Conservation (phyloP, 2,888 invertebrate species). For the Nephrotoma appendiculata region DNA sequence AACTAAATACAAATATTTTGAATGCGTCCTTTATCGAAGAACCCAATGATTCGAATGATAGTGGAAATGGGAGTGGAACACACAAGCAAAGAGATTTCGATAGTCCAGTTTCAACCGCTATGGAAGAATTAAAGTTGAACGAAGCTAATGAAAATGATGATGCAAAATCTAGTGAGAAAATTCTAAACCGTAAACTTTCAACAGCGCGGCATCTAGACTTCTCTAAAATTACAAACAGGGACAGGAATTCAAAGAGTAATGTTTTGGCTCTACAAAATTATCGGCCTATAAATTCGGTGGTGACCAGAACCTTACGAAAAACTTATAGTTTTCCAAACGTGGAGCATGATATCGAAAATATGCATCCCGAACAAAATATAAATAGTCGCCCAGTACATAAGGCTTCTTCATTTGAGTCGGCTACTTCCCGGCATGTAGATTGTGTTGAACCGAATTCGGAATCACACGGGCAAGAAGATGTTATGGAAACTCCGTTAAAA, state of each 20-base stretch:
- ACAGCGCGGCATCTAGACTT: background rate
- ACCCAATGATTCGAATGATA: background rate
- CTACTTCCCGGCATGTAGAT: background rate
- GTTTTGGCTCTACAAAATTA: background rate
- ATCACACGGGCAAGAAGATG: background rate
- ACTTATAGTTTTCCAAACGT: background rate
- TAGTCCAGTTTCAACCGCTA: background rate
- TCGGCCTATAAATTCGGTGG: background rate
- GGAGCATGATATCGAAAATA: background rate
- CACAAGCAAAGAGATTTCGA: background rate
- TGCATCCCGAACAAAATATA: background rate
- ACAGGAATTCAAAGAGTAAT: background rate
- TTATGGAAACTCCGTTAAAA: conserved; percentile 20
- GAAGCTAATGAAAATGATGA: background rate
- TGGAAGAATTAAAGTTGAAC: background rate
- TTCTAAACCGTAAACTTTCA: background rate
- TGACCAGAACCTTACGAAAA: background rate
- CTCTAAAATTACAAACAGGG: background rate
- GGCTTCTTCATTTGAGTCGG: background rate
- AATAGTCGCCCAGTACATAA: background rate
- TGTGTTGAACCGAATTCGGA: background rate
- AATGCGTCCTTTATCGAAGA: background rate
- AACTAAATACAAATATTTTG: conserved; percentile 10
- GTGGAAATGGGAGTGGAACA: background rate
- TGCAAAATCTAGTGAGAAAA: background rate